Conservation (phyloP, 2,113 vertebrate species). For the Agapornis roseicollis region DNA sequence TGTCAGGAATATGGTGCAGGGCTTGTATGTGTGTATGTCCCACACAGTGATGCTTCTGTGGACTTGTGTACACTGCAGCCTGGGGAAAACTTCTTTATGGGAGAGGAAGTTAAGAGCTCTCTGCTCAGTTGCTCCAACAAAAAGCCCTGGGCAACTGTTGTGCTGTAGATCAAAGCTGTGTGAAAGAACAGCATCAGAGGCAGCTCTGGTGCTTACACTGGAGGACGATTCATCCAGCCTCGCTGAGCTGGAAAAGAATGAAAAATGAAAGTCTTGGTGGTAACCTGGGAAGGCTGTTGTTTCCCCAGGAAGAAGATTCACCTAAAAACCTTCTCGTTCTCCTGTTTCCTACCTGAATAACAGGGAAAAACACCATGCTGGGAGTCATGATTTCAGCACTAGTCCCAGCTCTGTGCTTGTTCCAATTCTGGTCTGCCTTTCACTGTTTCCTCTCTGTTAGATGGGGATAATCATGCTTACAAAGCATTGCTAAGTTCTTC, state of each 20-base stretch:
- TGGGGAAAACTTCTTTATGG: neutral
- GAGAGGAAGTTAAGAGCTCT: neutral
- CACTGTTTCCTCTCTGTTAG: neutral
- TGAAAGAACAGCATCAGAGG: neutral
- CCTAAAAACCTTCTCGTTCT: neutral
- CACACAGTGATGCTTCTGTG: neutral
- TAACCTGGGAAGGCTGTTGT: neutral
- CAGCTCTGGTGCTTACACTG: neutral
- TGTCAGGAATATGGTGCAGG: accelerated
- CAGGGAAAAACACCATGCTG: neutral
- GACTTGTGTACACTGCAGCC: neutral
- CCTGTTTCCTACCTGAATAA: neutral
- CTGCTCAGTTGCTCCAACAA: neutral
- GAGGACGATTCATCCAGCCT: neutral
- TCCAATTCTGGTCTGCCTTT: neutral
- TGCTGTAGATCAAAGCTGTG: neutral
- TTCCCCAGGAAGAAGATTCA: neutral
- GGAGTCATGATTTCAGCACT: neutral
- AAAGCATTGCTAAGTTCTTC: neutral
- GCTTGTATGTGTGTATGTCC: neutral
- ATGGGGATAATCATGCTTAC: neutral
- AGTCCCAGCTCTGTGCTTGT: neutral
- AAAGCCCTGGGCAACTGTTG: neutral
- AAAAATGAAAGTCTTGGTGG: neutral
- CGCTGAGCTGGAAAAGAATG: neutral